Base-by-base conservation (phyloP, 1,140 invertebrate species). In the Stegodyphus mimosarum region DNA sequence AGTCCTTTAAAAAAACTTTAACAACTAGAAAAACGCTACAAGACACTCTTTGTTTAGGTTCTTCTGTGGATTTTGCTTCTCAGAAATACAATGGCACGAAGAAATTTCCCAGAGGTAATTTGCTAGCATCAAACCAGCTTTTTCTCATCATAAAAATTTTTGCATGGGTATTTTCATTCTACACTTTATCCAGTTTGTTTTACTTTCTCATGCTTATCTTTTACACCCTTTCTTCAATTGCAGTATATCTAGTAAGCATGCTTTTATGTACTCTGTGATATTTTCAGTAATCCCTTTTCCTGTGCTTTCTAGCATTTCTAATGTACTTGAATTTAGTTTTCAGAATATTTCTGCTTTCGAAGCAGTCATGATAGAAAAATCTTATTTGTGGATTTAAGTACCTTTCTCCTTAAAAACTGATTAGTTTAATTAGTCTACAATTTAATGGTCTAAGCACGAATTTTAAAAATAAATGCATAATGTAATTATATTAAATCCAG, bases 71-170 rank as follows among this genome's bases (percentile, higher is more conserved):
- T 78, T 86, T 86, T 73, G 75, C 67, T 52, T 86, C 83, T 66
- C 83, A 86, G 76, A 86, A 86, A 78, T 86, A 73, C 83, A 86
- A 86, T 86, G 83, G 75, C 53, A 86, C 67, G 69, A 86, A 86
- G 83, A 86, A 86, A 79, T 86, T 86, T 79, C 83, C 83, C 15
- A 86, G 83, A 86, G 83, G 83, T 86, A 86, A 84, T 69, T 84
- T 84, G 33, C 52, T 75, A 76, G 13, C 60, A 55, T 74, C 51
- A 67, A 75, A 51, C 18, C 49, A 73, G 49, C 53, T 79, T 66
- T 80, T 33, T 60, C 55, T 66, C 63, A 50, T 33, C 67, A 11
- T 75, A 13, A 74, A 55, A 63, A 64, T 66, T 51, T 50, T 84
- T 84, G 81, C 81, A 84, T 84, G 81, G 64, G 52, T 84, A 49